Percentiles rank a stretch among this genome's conserved stretches.
These are phyloP conservation scores for Osmerus eperlanus DNA, from an alignment of 2,113 vertebrate species.

Conservation along the genomic window DNA sequence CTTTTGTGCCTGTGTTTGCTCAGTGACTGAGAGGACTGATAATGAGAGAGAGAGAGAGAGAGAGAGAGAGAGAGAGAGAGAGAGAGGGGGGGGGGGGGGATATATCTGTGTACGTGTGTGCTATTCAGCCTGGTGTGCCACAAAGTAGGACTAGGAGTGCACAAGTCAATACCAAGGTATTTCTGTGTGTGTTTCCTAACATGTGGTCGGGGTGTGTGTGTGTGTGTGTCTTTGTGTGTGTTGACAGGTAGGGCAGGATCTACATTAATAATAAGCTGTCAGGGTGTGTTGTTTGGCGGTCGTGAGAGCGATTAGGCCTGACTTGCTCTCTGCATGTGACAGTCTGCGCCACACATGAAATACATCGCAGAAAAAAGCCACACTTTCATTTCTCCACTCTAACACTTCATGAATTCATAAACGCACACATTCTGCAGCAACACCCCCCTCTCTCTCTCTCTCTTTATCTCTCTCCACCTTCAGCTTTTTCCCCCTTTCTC, in stretches of 20 bases:
- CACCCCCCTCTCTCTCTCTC: not conserved
- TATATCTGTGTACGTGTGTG: not conserved
- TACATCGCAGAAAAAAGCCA: slow-evolving; percentile 1
- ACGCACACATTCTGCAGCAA: not conserved
- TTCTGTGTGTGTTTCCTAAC: not conserved
- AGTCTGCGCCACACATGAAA: slow-evolving; percentile 7
- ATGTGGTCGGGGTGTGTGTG: slow-evolving; percentile 4
- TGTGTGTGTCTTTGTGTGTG: not conserved
- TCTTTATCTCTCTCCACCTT: not conserved
- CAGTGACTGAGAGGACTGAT: slow-evolving; percentile 44
- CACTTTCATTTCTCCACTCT: slow-evolving; percentile 25
- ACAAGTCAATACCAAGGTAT: not conserved
- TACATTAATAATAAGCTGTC: slow-evolving; percentile 63
- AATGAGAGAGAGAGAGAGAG: slow-evolving; percentile 39
- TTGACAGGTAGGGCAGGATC: slow-evolving; percentile 42
- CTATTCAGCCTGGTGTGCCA: not conserved
- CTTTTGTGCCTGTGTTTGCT: slow-evolving; percentile 36
- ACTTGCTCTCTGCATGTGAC: slow-evolving; percentile 27
- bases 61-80: no score
- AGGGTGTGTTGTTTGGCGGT: slow-evolving; percentile 30
- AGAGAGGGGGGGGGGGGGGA: not conserved
- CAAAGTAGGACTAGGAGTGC: no score
- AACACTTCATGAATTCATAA: slow-evolving; percentile 25
- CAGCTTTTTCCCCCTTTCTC: not conserved
- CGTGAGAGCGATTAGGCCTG: slow-evolving; percentile 26